Evolutionary conservation across 2,113 vertebrate species (phyloP), one percentile per base, ranked within the genome.

Genomic region (Scomber japonicus): DNA sequence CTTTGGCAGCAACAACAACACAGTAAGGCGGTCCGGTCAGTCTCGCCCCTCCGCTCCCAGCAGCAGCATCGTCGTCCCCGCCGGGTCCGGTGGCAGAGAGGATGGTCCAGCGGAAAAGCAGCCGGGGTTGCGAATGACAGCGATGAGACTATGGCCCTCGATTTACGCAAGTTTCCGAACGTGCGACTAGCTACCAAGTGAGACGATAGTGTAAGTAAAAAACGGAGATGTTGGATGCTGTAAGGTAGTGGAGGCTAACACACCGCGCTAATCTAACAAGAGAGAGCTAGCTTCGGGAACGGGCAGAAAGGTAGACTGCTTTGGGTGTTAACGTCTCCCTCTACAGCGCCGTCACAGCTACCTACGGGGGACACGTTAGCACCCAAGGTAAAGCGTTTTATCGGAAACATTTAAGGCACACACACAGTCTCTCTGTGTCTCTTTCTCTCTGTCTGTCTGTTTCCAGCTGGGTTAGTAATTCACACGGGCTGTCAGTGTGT

Each of bases 1-100:
- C 62, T 85, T 57, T 84, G 90, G 86, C 90, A 93, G 89, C 85
- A 90, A 86, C 91, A 91, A 91, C 87, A 91, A 91, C 88, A 91
- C 8, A 84, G 70, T 16, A 67, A 82, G 62, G 60, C 57, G 44
- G 54, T 53, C 30, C 74, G 60, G 86, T 65, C 74, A 71, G 82
- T 72, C 71, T 89, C 80, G 71, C 83, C 85, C 76, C 83, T 82
- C 61, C 55, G 45, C 71, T 64, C 83, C 11, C 72, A 72, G 84
- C 78, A 65, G 60, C 71, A 45, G 30, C 67, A 53, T 11, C 75
- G 45, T 61, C 77, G 67, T 75, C 49, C 54, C 71, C 50, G 56
- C 88, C 83, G 87, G 84, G 46, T 87, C 76, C 71, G 71, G 78
- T 75, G 86, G 71, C 74, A 76, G 87, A 81, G 81, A 91, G 85